These are phyloP conservation scores for Phyllotreta striolata DNA, from an alignment of 2,888 invertebrate genomes.

Conservation along the genomic window DNA sequence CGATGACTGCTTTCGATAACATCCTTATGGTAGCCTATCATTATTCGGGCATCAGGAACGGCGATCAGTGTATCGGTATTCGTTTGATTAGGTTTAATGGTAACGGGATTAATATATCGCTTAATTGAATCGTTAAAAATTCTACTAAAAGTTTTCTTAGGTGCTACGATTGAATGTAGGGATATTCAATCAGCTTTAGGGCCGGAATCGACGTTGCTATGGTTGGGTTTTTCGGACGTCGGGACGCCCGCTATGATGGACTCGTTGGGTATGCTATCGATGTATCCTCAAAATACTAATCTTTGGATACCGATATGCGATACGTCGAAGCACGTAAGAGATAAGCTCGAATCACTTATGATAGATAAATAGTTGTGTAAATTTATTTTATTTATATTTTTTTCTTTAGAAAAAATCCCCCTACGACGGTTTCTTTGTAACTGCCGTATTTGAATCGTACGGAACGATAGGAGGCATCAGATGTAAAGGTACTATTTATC, in stretches of 20 bases:
- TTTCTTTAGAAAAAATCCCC: constrained; percentile 70
- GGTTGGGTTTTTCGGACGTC: constrained; percentile 83
- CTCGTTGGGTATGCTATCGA: constrained; percentile 75
- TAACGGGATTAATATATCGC: too few relatives aligned
- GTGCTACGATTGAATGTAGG: constrained; percentile 59
- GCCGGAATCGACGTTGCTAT: constrained; percentile 71
- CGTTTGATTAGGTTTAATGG: constrained; percentile 65
- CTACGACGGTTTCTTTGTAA: constrained; percentile 77
- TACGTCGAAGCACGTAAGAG: constrained; percentile 73
- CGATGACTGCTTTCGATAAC: constrained; percentile 70
- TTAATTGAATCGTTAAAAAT: too few relatives aligned
- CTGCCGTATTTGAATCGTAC: constrained; percentile 79
- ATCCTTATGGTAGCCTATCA: constrained; percentile 75
- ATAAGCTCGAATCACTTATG: too few relatives aligned
- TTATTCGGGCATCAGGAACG: constrained; percentile 62
- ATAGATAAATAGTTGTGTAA: too few relatives aligned
- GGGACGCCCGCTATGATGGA: constrained; percentile 84
- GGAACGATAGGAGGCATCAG: constrained; percentile 83
- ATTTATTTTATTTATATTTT: too few relatives aligned
- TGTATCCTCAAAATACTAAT: constrained; percentile 73
- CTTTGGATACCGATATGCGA: constrained; percentile 86
- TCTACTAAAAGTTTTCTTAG: constrained; percentile 13
- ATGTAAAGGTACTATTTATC: constrained; percentile 90
- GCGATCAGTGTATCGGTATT: constrained; percentile 66
- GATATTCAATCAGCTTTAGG: constrained; percentile 71